phyloP scores from a whole-genome alignment of 1,140 invertebrate species.

The Brachionus angularis region DNA sequence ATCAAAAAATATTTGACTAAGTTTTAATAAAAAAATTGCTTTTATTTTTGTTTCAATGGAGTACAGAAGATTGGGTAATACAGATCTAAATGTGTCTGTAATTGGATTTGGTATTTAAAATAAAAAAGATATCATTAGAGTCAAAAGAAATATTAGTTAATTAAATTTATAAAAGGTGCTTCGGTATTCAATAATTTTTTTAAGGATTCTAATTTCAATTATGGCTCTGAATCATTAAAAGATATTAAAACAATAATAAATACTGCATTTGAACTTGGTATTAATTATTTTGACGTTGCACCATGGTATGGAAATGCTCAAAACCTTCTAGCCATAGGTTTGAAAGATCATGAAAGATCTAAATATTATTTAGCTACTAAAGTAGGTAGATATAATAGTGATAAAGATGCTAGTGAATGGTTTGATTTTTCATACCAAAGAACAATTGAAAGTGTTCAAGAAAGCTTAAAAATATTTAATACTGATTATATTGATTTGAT shows the following conservation, averaged over 20 bases:
- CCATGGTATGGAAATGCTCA: constrained; percentile 76
- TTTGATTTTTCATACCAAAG: constrained; percentile 79
- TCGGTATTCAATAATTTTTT: constrained; percentile 53
- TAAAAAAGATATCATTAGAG: constrained; percentile 45
- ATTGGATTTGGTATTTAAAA: constrained; percentile 28
- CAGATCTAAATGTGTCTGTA: constrained; percentile 45
- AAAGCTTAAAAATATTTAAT: constrained; percentile 69
- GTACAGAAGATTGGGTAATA: constrained; percentile 42
- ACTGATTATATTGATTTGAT: constrained; percentile 81
- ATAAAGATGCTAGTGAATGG: constrained; percentile 65
- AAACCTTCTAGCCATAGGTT: constrained; percentile 71
- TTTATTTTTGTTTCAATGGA: too few species aligned
- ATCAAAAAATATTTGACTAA: too few species aligned
- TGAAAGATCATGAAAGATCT: constrained; percentile 71
- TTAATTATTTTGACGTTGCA: constrained; percentile 86
- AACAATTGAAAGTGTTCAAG: constrained; percentile 70
- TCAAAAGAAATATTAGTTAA: constrained; percentile 45
- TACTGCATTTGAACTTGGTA: constrained; percentile 69
- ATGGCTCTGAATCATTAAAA: constrained; percentile 66
- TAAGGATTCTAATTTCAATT: constrained; percentile 55
- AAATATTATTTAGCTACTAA: constrained; percentile 89
- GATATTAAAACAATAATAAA: constrained; percentile 61
- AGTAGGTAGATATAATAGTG: constrained; percentile 74
- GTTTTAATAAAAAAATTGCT: too few species aligned
- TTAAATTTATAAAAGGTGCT: constrained; percentile 47